Evolutionary conservation across 2,113 vertebrate genomes (phyloP), one percentile per base, ranked within the genome.

Genomic region (Lota lota): DNA sequence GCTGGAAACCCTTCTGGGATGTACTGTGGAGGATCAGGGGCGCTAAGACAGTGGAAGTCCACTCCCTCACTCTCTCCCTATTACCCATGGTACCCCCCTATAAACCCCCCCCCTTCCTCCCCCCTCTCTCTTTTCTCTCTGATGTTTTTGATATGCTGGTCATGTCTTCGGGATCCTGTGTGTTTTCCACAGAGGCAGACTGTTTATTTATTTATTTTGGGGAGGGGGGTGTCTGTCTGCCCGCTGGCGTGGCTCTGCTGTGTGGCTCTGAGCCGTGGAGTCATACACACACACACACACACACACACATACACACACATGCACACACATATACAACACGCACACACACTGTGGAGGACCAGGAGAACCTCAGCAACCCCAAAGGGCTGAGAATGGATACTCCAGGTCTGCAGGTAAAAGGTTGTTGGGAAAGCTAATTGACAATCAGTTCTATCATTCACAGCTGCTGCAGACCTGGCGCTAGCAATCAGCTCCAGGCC

Each of bases 141-240:
- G 74, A 70, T 65, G 70, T 80, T 77, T 68, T 91, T 90, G 80
- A 81, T 84, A 90, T 89, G 83, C 89, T 74, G 84, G 54, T 87
- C 87, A 50, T 86, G 89, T 85, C 83, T 63, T 66, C 72, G 73
- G 79, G 85, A 82, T 73, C 66, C 76, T 88, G 82, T 82, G 81
- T 86, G 79, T 83, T 82, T 84, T 82, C 78, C 74, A 69, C 72
- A 69, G 36, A 22, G 50, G 65, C 78, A 79, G 79, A 80, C 65
- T 51, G 68, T 24, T 71, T 66, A 63, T 11, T 61, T 14, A n/a
- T n/a, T n/a, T n/a, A n/a, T n/a, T 11, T 11, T 11, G 50, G 50
- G 51, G 51, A 10, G 51, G 51, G 51, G 67, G 69, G 75, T 69
- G 62, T 73, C 24, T 72, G 68, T 73, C 60, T 76, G 83, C 69